Base-by-base conservation (phyloP, 2,888 invertebrate genomes). In the Timema podura region DNA sequence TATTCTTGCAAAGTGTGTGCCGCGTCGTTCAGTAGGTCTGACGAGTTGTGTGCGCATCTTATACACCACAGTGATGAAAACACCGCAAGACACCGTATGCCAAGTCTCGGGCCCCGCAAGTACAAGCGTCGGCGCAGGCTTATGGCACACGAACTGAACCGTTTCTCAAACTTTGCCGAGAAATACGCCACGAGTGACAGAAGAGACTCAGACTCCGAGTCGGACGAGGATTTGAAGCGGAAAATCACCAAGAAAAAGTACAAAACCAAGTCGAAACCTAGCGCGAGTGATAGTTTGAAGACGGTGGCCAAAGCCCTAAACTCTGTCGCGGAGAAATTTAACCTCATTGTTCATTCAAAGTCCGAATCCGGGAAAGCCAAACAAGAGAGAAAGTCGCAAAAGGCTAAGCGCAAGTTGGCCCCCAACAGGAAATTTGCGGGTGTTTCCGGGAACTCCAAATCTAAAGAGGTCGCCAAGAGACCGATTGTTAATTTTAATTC, bases 31-130 rank as follows among this genome's bases (percentile, higher is more conserved):
- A 83, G 86, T 45, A 87, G 90, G 0, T 91, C 93, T 5, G 86
- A 87, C 15, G 92, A 93, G 76, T 82, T 93, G 45, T 92, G 93
- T 70, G 88, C 91, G 71, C 93, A 93, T 80, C 85, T 93, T 74
- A 93, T 93, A 65, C 89, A 92, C 77, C 93, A 93, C 78, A 92
- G 92, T 77, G 93, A 93, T 79, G 88, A 90, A 74, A 93, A 93
- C 78, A 93, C 93, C 0, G 93, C 92, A 1, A 84, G 91, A 81
- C 90, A 90, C 76, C 82, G 92, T 64, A 91, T 91, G 76, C 92
- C 92, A 0, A 89, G 91, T 86, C 86, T 88, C 64, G 92, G 89
- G 0, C 90, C 90, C 0, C 84, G 93, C 2, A 93, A 93, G 77
- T 93, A 93, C 80, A 93, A 92, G 79, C 85, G 92, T 0, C 84